These are phyloP conservation scores for Mycalesis mineus DNA, from an alignment of 2,888 invertebrate genomes.

Conservation along the genomic window DNA sequence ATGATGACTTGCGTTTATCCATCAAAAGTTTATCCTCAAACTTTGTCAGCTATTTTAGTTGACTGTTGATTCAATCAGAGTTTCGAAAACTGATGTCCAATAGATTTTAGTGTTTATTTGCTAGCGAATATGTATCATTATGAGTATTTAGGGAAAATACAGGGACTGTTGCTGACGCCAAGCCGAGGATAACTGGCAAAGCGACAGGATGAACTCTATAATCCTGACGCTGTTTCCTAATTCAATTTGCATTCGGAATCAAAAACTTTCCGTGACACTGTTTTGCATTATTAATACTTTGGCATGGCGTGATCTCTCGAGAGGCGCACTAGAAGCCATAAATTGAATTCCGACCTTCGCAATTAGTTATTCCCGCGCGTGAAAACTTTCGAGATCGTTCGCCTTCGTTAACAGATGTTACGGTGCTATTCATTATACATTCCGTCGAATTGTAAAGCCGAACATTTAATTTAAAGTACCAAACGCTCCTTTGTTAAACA, in stretches of 20 bases:
- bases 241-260: constrained; percentile 76
- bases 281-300: constrained; percentile 79
- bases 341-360: constrained; percentile 78
- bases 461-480: constrained; percentile 78
- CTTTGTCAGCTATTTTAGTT: background rate
- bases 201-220: constrained; percentile 56
- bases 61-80: background rate
- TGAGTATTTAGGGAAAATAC: background rate
- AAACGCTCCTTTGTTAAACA: constrained; percentile 71
- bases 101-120: background rate
- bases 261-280: constrained; percentile 78
- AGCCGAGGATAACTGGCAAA: constrained; percentile 57
- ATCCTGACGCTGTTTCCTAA: constrained; percentile 73
- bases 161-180: constrained; percentile 41
- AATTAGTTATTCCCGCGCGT: constrained; percentile 79
- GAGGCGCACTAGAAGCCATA: constrained; percentile 76
- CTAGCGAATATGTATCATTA: background rate
- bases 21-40: background rate
- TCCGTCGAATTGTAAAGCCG: constrained; percentile 77
- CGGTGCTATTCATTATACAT: constrained; percentile 79
- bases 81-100: background rate
- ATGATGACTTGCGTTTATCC: too few species aligned
- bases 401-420: constrained; percentile 79
- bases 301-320: constrained; percentile 72
- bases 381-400: constrained; percentile 78